Evolutionary conservation across 2,888 invertebrate species (phyloP).

Genomic region (Norana najaformis): DNA sequence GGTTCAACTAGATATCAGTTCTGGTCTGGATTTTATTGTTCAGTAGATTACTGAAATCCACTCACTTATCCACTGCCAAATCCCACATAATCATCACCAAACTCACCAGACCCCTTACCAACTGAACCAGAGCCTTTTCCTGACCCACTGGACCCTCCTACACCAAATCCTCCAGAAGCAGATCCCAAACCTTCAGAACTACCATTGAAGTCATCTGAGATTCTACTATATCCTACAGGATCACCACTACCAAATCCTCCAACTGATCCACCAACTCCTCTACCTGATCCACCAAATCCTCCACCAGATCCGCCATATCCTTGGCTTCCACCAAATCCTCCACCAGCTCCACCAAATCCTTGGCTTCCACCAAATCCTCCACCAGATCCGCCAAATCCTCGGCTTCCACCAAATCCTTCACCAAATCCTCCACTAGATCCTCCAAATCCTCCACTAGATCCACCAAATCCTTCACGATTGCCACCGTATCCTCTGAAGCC

Average conservation of each 20-base stretch:
- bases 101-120: neutral
- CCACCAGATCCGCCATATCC: slow-evolving; percentile 36
- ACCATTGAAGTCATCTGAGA: neutral
- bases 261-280: slow-evolving; percentile 14
- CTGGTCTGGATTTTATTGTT: neutral
- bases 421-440: slow-evolving; percentile 40
- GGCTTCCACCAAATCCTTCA: neutral
- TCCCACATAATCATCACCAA: neutral
- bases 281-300: slow-evolving; percentile 37
- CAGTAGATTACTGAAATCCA: neutral
- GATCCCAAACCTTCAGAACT: slow-evolving; percentile 13
- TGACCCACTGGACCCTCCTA: neutral
- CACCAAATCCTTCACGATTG: slow-evolving; percentile 31
- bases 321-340: slow-evolving; percentile 28
- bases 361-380: slow-evolving; percentile 38
- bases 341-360: slow-evolving; percentile 30
- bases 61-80: slow-evolving; percentile 5
- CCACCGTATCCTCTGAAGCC: slow-evolving; percentile 36
- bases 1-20: neutral
- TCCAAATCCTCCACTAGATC: slow-evolving; percentile 29
- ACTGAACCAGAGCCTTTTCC: neutral
- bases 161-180: neutral
- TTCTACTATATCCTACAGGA: slow-evolving; percentile 39
- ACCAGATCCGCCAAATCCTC: slow-evolving; percentile 36
- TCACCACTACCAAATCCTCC: slow-evolving; percentile 36